Evolutionary conservation across 2,888 invertebrate species (phyloP), one percentile per base, ranked within the genome.

Genomic region (Halictus quadricinctus): DNA sequence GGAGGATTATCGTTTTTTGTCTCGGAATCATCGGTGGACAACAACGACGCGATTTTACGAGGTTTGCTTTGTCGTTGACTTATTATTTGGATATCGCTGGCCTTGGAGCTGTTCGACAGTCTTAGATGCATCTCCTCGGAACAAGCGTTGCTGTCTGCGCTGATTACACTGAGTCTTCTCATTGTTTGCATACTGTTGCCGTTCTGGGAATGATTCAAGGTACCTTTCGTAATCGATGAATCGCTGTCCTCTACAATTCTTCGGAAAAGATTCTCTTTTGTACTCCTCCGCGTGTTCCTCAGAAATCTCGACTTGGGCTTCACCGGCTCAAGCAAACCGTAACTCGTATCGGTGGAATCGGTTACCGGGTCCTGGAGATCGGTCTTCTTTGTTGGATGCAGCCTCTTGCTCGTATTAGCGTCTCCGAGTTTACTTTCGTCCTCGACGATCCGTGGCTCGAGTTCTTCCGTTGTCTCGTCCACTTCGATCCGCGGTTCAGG

Each of bases 261-360:
- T 36, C 64, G 25, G 7, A 76, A 74, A 12, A n/a, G 13, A 46
- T 78, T 76, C 1, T 18, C 48, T 13, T 7, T 13, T 2, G 7
- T 0, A 21, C 15, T 66, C 18, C 70, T 69, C 18, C 41, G 46
- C 2, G 18, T 15, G 25, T 2, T 25, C n/a, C 4, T n/a, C 21
- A 66, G 36, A 25, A 79, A 73, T 64, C 4, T 78, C 18, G 78
- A 77, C 48, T 72, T 86, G 15, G 58, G 10, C 46, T 81, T 87
- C 2, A 7, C 15, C 25, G 69, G 29, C 15, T 0, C 10, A 0
- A 13, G 13, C 1, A 1, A 13, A 18, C 46, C 15, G 2, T 2
- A 10, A 13, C 0, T 43, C 5, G 5, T 15, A 36, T 72, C 29
- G 7, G 79, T 46, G 2, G 13, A 41, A 29, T 84, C 50, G 5